Base-by-base conservation (phyloP, 2,888 invertebrate species). In the Ennomos quercinarius region DNA sequence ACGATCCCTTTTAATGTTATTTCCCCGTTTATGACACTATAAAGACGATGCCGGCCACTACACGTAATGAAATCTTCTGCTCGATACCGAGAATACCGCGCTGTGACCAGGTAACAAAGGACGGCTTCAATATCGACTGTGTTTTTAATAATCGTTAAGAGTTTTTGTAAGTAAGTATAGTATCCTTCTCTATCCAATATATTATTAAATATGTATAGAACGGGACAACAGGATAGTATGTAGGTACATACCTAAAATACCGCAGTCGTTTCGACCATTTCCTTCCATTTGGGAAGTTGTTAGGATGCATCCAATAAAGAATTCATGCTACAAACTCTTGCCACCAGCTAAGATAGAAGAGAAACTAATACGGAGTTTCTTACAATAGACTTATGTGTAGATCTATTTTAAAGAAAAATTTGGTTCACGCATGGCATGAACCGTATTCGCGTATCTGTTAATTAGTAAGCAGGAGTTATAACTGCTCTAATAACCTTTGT, bases 1-100 rank as follows among this genome's bases (percentile, higher is more conserved):
- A 90, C 78, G 81, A 73, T 78, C 84, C 77, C 77, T 83, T 83
- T 89, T 91, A 90, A 89, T 90, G 91, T 88, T 91, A 90, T 89
- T 90, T 89, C 83, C 82, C 70, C 87, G 84, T 92, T 91, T 91
- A 92, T 90, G 89, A 87, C 87, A 89, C 91, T 82, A 91, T 92
- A 91, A 92, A 91, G 87, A 80, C 87, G 87, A 89, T 88, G 86
- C 86, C 81, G 85, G 84, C 89, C 91, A 91, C 91, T 92, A 91
- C 88, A 87, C 84, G 90, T 92, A 92, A 92, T 92, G 91, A 92
- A 92, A 92, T 90, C 88, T 87, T 85, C 80, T 84, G 87, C 87
- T 91, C 89, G 84, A 90, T 91, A 89, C 83, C 80, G 78, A 78
- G 81, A 82, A 82, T 81, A 77, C 69, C 71, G 66, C 43, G 62